Base-by-base conservation (phyloP, 1,140 invertebrate species). In the Idris sp. region DNA sequence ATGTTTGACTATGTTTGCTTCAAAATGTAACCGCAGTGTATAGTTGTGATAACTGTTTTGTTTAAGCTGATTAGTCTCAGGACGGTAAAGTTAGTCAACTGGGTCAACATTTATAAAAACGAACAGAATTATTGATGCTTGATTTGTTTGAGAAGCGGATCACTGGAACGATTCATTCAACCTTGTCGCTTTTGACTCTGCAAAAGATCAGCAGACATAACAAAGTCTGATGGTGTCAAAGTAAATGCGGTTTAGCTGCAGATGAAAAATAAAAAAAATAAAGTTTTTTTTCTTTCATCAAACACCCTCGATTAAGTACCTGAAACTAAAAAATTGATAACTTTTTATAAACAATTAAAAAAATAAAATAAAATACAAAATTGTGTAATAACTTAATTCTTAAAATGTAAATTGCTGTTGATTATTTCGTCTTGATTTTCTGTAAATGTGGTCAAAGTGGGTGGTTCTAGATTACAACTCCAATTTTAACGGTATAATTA, bases 401-500 rank as follows among this genome's bases (percentile, higher is more conserved):
- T n/a, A n/a, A n/a, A n/a, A n/a, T n/a, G n/a, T n/a, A n/a, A n/a
- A n/a, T n/a, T n/a, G n/a, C 25, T 48, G 10, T 18, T 30, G 49
- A 22, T 54, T 8, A 40, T 54, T 54, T 11, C 25, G 41, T 40
- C 41, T 11, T n/a, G 9, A 3, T 38, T 30, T 16, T 8, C 1
- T 2, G 13, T 11, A n/a, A 14, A 49, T 31, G 59, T 40, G 56
- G 59, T 77, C 65, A 72, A 78, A 69, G 68, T 53, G 48, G 61
- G 74, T 76, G 75, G 74, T 80, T 78, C 35, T 54, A 18, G 38
- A 79, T 67, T 71, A 71, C 75, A 78, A 78, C 58, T 68, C 69
- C 43, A 69, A 69, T 68, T 68, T 79, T 81, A 80, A 81, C 80
- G 77, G 80, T 79, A 54, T 77, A 81, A 82, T 79, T 79, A 79